Base-by-base conservation (phyloP, 2,113 vertebrate genomes). In the Corythornis madagascariensis region DNA sequence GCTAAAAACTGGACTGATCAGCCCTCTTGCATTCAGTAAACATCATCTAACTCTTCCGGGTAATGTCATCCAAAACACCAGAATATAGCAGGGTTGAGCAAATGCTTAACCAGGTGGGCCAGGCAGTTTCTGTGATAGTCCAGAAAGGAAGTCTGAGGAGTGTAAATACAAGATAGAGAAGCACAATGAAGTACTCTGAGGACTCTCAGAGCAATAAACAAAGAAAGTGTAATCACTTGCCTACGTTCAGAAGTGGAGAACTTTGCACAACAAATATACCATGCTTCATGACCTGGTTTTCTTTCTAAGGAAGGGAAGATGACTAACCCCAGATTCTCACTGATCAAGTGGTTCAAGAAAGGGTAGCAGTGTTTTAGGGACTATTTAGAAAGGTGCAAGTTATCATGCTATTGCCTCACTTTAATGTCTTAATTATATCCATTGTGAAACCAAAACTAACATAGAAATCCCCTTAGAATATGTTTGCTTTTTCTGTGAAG, bases 361-460 rank as follows among this genome's bases (percentile, higher is more conserved):
- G 9, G 42, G 24, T 80, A 83, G 56, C 11, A 66, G 67, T 79
- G 25, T 69, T 78, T 76, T 42, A 72, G 35, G 17, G 12, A 16
- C 9, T 66, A 6, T 70, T 88, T 78, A 86, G 45, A 91, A 92
- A 79, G 40, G 1, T 66, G 8, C 22, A 63, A 87, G 26, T 75
- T 75, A 85, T 33, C 52, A 64, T 45, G 19, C 29, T 83, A 24
- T 85, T 93, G 69, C 75, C 16, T 89, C 53, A 69, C 61, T 88
- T 86, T 40, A 94, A 83, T 71, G n/a, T 72, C 77, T 40, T 52
- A 29, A 40, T 91, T 90, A 77, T 60, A 77, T 35, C 53, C 85
- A 67, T 77, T 89, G 82, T 93, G 89, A 96, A 94, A 89, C 69
- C 38, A 92, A 80, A 93, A 45, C 84, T 67, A 85, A 89, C 65